phyloP scores from a whole-genome alignment of 2,113 vertebrate species.

The Pterocles burchelli region DNA sequence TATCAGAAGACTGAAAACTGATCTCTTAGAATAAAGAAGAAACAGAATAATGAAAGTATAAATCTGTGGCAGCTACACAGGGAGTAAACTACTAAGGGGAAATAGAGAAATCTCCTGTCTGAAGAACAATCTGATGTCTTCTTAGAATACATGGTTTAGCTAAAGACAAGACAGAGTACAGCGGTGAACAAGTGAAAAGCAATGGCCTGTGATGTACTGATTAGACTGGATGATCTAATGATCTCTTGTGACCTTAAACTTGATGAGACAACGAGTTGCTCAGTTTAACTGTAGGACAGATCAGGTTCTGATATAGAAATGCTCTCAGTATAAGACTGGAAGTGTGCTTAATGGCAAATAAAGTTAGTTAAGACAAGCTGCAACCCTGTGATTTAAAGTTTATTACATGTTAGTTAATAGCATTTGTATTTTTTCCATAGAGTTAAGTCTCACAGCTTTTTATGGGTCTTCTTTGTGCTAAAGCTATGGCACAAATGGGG shows the following conservation, averaged over 20 bases:
- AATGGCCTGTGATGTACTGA: neutral
- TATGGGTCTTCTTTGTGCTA: neutral
- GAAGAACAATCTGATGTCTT: neutral
- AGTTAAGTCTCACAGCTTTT: neutral
- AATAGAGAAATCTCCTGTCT: neutral
- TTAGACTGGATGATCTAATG: neutral
- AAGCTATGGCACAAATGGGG: neutral
- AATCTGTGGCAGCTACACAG: neutral
- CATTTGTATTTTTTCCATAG: neutral
- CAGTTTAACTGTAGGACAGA: neutral
- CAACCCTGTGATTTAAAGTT: neutral
- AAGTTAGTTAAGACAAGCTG: neutral
- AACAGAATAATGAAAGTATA: neutral
- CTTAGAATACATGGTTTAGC: neutral
- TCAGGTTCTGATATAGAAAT: neutral
- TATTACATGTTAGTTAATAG: neutral
- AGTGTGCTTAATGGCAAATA: neutral
- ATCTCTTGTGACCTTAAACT: neutral
- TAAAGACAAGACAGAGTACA: neutral
- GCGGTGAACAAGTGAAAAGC: neutral
- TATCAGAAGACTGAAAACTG: neutral
- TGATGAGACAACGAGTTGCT: neutral
- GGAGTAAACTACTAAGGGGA: neutral
- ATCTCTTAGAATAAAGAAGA: neutral
- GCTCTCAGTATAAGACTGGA: neutral